A percentile compares a stretch with the other conserved stretches of the same genome.
Conservation (phyloP, 2,797 vertebrate genomes). For the Cyclura pinguis region DNA sequence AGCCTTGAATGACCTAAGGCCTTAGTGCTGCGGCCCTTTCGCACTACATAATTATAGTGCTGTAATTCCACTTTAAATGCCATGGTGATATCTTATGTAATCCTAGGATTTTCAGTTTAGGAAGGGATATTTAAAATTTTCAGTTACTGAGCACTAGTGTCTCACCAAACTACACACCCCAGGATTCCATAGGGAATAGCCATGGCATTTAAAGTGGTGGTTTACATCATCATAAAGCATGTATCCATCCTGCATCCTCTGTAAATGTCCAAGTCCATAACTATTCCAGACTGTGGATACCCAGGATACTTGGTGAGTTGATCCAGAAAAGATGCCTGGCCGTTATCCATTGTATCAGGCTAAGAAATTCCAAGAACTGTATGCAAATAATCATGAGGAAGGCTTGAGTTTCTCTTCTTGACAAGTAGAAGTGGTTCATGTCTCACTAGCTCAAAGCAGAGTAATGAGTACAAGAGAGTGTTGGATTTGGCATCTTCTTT, state of each 20-base stretch:
- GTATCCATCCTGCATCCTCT: not conserved
- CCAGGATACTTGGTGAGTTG: not conserved
- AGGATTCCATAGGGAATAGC: too few species aligned
- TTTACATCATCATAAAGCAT: not conserved
- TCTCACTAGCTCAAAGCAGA: not conserved
- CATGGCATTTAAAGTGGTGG: too few species aligned
- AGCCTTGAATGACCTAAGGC: too few species aligned
- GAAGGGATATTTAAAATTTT: too few species aligned
- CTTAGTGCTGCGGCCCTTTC: too few species aligned
- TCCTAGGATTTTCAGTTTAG: too few species aligned
- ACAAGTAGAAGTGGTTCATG: not conserved
- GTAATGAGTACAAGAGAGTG: not conserved
- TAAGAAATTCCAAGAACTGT: not conserved
- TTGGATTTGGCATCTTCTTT: not conserved
- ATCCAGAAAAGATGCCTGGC: not conserved
- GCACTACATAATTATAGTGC: too few species aligned
- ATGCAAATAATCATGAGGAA: not conserved
- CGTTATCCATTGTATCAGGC: not conserved
- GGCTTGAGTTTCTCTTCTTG: not conserved
- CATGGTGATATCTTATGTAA: too few species aligned
- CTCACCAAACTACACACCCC: too few species aligned
- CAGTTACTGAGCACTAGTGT: too few species aligned
- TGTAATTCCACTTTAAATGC: too few species aligned
- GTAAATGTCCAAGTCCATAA: not conserved
- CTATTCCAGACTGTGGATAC: not conserved